A percentile compares a stretch with the other conserved stretches of the same genome.
These are phyloP conservation scores for Euphysa ruthae DNA, from an alignment of 30 jellyfish, hydroid and myxozoan genomes.

Conservation along the genomic window DNA sequence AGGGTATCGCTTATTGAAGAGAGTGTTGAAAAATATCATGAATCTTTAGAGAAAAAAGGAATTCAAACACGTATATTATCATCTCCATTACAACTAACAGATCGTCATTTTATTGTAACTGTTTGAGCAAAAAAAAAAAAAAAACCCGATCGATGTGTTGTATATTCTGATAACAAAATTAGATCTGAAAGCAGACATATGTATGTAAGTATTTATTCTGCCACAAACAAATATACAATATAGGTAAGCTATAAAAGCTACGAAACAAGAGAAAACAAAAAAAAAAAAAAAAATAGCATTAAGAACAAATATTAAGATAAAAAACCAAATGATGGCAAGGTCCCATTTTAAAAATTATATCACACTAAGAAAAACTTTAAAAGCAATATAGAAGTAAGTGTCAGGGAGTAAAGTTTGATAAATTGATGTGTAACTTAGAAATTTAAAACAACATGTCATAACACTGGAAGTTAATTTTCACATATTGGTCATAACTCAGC, in stretches of 20 bases:
- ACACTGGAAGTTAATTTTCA: too few species aligned
- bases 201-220: conserved; percentile 6
- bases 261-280: too few species aligned
- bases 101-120: conserved; percentile 3
- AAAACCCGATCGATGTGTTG: neutral
- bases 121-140: neutral
- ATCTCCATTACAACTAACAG: neutral
- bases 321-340: conserved; percentile 11
- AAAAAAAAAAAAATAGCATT: too few species aligned
- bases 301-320: too few species aligned
- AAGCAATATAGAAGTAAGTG: too few species aligned
- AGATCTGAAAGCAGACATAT: conserved; percentile 2
- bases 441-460: too few species aligned
- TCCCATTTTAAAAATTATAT: neutral
- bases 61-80: neutral
- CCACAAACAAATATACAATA: too few species aligned
- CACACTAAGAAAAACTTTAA: conserved; percentile 7
- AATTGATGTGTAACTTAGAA: too few species aligned
- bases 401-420: too few species aligned
- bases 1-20: neutral
- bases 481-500: too few species aligned
- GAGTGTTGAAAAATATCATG: neutral
- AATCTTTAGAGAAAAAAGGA: neutral
- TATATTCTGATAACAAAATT: neutral
- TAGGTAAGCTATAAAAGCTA: too few species aligned